phyloP scores from a whole-genome alignment of 2,113 vertebrate species.

The Ptilorrhoa leucosticta region DNA sequence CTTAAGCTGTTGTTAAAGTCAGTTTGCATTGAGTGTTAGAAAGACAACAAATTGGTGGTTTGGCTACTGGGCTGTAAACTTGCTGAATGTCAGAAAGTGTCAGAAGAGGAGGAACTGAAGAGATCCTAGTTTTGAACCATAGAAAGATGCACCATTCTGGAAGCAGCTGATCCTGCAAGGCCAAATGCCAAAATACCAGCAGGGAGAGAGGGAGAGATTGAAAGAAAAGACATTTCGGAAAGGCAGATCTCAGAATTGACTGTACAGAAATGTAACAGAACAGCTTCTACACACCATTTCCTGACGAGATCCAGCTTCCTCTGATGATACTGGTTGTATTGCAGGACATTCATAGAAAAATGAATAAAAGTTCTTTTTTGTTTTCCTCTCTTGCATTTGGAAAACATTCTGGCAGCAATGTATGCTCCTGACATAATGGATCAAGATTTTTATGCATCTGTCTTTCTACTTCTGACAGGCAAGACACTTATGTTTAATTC shows the following conservation, averaged over 20 bases:
- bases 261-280: background rate
- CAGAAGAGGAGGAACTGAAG: background rate
- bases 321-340: background rate
- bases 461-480: background rate
- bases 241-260: background rate
- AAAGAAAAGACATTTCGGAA: slow-evolving; percentile 19
- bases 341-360: background rate
- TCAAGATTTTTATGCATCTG: background rate
- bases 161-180: background rate
- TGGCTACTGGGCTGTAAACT: background rate
- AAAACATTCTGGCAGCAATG: background rate
- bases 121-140: background rate
- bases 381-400: background rate
- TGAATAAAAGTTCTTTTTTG: background rate
- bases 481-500: background rate
- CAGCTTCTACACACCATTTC: background rate
- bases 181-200: background rate
- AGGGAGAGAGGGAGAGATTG: background rate
- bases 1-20: background rate
- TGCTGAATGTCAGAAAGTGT: background rate
- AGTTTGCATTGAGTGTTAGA: background rate
- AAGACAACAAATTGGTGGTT: background rate
- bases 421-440: background rate
- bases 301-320: background rate
- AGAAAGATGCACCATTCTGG: background rate